Percentiles rank a stretch among this genome's conserved stretches.
These are phyloP conservation scores for Phyto melanocephala DNA, from an alignment of 2,888 invertebrate species.

Conservation along the genomic window DNA sequence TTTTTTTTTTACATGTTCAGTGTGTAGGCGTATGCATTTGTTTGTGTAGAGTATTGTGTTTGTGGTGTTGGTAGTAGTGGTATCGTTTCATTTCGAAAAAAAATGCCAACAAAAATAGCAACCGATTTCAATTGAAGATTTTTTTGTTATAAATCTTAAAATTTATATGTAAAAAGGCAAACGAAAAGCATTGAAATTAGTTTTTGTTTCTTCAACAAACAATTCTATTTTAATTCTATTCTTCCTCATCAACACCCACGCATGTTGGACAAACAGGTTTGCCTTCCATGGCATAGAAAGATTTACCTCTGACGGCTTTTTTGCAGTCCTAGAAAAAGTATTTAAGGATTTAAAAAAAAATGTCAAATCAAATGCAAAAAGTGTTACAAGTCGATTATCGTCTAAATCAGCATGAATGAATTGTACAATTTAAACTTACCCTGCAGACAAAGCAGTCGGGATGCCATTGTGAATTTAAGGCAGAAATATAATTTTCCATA, in stretches of 20 bases:
- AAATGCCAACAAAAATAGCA: slow-evolving; percentile 72
- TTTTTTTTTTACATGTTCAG: slow-evolving; percentile 7
- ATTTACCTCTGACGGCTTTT: slow-evolving; percentile 94
- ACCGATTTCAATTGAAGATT: slow-evolving; percentile 65
- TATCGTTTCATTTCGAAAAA: slow-evolving; percentile 58
- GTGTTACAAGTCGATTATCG: too few relatives aligned
- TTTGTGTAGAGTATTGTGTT: slow-evolving; percentile 26
- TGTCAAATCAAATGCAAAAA: neutral
- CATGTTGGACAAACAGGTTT: slow-evolving; percentile 97
- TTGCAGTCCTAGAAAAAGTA: slow-evolving; percentile 90
- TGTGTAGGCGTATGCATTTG: slow-evolving; percentile 40
- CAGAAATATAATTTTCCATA: slow-evolving; percentile 98
- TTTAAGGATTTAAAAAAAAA: slow-evolving; percentile 41
- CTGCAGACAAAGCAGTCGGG: slow-evolving; percentile 99
- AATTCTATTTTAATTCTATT: slow-evolving; percentile 74
- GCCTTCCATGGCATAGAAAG: slow-evolving; percentile 98
- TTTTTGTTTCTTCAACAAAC: slow-evolving; percentile 39
- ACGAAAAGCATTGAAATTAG: slow-evolving; percentile 32
- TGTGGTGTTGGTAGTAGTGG: slow-evolving; percentile 45
- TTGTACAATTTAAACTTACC: slow-evolving; percentile 83
- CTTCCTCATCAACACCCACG: slow-evolving; percentile 94
- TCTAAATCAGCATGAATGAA: too few relatives aligned
- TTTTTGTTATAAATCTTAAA: slow-evolving; percentile 41
- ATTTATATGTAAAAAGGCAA: slow-evolving; percentile 46
- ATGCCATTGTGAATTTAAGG: slow-evolving; percentile 98